phyloP scores from a whole-genome alignment of 2,113 vertebrate species.

The Ptilorrhoa leucosticta region DNA sequence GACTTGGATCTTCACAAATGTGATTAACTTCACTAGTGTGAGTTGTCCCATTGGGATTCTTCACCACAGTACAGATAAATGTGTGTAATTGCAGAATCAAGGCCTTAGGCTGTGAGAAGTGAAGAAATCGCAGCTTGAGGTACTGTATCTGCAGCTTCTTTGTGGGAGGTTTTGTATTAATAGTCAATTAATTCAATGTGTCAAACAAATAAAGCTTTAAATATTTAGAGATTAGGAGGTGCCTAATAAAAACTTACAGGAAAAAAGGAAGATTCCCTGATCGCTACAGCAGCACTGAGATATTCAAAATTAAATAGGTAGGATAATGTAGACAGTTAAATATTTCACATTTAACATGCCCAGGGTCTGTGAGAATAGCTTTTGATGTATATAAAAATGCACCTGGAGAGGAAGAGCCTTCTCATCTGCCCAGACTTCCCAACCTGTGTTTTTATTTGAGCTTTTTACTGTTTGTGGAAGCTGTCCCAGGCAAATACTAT shows the following conservation, averaged over 20 bases:
- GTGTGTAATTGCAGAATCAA: not conserved
- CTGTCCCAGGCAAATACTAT: not conserved
- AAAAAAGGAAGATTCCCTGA: not conserved
- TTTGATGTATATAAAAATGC: not conserved
- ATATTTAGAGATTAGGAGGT: not conserved
- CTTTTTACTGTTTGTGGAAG: not conserved
- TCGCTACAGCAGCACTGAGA: rapidly evolving
- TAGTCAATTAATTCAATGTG: not conserved
- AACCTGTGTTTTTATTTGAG: not conserved
- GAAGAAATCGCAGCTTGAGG: not conserved
- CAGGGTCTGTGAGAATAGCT: not conserved
- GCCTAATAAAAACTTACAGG: not conserved
- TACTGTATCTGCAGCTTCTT: not conserved
- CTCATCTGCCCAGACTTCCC: not conserved
- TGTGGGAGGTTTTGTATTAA: slow-evolving; percentile 11
- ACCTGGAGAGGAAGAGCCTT: not conserved
- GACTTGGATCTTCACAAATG: not conserved
- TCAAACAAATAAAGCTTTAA: slow-evolving; percentile 25
- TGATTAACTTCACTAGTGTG: not conserved
- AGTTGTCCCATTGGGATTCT: not conserved
- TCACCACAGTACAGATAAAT: not conserved
- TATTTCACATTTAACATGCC: not conserved
- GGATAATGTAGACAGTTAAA: not conserved
- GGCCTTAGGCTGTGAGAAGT: slow-evolving; percentile 2
- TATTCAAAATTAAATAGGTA: not conserved